Evolutionary conservation across 2,888 invertebrate species (phyloP).

Genomic region (Sarcophaga rosellei): DNA sequence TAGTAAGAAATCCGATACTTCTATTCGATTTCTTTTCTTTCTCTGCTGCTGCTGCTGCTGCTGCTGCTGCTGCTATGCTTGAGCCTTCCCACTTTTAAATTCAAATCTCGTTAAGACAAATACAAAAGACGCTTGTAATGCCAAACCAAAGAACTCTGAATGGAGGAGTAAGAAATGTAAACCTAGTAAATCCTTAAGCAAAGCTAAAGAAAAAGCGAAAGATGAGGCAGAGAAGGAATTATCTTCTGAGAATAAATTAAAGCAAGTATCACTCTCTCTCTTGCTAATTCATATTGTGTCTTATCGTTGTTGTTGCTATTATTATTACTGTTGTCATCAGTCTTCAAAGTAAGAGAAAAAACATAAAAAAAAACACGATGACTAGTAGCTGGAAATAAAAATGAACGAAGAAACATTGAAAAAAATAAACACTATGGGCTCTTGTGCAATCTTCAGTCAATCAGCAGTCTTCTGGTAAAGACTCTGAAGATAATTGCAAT

Average conservation of each 20-base stretch:
- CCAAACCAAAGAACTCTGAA: background rate
- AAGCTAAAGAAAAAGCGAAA: background rate
- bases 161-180: background rate
- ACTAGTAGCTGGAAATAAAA: background rate
- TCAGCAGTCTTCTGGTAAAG: too few relatives aligned
- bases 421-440: background rate
- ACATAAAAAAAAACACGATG: background rate
- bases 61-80: constrained; percentile 11
- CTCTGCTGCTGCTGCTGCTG: constrained; percentile 1
- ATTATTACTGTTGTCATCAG: constrained; percentile 6
- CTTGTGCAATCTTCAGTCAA: too few relatives aligned
- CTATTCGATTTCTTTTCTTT: constrained; percentile 3
- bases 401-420: background rate
- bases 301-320: constrained; percentile 1
- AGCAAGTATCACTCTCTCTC: constrained; percentile 31
- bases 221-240: background rate
- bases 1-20: constrained; percentile 35
- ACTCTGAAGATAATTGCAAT: too few relatives aligned
- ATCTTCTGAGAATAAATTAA: constrained; percentile 29
- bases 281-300: constrained; percentile 49
- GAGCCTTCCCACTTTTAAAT: constrained; percentile 39
- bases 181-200: background rate
- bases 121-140: background rate
- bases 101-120: constrained; percentile 46
- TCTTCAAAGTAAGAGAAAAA: background rate